A percentile compares a stretch with the other conserved stretches of the same genome.
These are phyloP conservation scores for Gorsachius magnificus DNA, from an alignment of 2,797 vertebrate genomes.

Conservation along the genomic window DNA sequence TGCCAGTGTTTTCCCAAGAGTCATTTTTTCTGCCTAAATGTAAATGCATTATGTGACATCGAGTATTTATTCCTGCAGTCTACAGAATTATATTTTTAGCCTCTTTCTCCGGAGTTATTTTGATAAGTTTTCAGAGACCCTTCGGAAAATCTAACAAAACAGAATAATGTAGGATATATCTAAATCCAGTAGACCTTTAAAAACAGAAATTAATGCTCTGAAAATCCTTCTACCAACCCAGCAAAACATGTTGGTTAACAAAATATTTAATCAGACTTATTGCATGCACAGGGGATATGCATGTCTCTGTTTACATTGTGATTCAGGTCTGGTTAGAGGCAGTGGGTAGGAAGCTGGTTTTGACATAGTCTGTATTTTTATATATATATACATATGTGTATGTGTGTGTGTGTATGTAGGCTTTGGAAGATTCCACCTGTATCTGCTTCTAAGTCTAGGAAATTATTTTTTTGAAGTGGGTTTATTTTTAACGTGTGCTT, in stretches of 20 bases:
- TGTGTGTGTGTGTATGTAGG: neutral
- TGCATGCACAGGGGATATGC: neutral
- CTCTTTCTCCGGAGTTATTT: neutral
- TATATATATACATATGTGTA: neutral
- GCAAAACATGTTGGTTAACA: neutral
- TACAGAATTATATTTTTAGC: neutral
- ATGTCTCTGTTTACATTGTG: slow-evolving; percentile 23
- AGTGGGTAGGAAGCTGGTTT: neutral
- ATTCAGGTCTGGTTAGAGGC: slow-evolving; percentile 10
- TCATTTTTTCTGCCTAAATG: neutral
- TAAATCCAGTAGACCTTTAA: neutral
- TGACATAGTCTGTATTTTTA: neutral
- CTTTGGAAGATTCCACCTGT: neutral
- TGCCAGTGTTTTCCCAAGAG: neutral
- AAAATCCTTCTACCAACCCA: neutral
- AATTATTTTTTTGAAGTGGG: neutral
- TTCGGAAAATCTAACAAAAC: neutral
- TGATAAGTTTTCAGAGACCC: neutral
- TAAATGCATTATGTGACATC: neutral
- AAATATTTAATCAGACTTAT: slow-evolving; percentile 18
- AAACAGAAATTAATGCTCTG: neutral
- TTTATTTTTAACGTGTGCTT: neutral
- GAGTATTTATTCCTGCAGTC: neutral
- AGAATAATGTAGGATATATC: neutral
- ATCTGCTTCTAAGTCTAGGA: neutral